Conservation (phyloP, 2,113 vertebrate genomes). For the Aythya baeri region DNA sequence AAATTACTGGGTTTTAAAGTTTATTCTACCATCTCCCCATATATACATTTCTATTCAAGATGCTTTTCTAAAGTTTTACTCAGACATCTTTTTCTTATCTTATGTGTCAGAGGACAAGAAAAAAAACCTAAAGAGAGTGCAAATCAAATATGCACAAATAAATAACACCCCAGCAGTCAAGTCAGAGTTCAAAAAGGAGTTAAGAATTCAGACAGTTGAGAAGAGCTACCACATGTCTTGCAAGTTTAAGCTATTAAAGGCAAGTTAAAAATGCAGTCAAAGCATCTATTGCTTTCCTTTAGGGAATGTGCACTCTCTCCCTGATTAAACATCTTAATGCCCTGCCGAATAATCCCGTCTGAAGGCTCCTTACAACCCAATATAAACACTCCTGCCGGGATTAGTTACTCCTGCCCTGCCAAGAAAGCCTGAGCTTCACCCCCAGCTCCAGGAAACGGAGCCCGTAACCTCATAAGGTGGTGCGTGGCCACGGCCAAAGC, state of each 20-base stretch:
- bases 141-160: background rate
- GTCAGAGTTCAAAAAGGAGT: background rate
- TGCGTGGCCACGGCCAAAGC: background rate
- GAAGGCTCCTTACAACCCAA: constrained; percentile 35
- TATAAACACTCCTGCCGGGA: background rate
- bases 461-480: background rate
- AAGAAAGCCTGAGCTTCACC: constrained; percentile 5
- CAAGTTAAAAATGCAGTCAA: background rate
- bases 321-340: constrained; percentile 17
- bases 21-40: background rate
- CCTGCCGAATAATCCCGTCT: background rate
- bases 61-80: background rate
- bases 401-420: background rate
- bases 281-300: background rate
- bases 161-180: background rate
- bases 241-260: background rate
- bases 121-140: background rate
- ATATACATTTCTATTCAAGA: background rate
- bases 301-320: background rate
- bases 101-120: rapidly evolving
- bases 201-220: background rate
- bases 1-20: background rate
- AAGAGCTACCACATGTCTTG: background rate
- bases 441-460: background rate
- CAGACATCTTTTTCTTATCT: background rate